A percentile compares a stretch with the other conserved stretches of the same genome.
These are phyloP conservation scores for Pangasius djambal DNA, from an alignment of 2,797 vertebrate species.

Conservation along the genomic window DNA sequence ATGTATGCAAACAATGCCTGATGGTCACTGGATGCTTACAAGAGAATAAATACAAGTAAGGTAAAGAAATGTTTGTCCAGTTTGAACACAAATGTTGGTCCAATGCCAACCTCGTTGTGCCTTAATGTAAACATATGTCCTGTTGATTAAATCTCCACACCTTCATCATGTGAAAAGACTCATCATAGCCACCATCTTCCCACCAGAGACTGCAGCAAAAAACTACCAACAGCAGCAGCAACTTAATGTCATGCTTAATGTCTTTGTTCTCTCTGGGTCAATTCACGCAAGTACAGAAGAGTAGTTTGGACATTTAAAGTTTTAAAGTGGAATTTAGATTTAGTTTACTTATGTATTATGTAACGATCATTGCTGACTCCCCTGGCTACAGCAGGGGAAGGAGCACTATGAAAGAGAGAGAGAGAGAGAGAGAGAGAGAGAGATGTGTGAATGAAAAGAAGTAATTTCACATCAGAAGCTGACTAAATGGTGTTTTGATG, in stretches of 20 bases:
- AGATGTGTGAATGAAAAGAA: not conserved
- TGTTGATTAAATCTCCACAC: not conserved
- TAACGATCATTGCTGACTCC: not conserved
- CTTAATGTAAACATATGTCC: too few relatives aligned
- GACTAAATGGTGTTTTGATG: conserved; percentile 54
- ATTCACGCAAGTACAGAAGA: not conserved
- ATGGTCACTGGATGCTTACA: too few relatives aligned
- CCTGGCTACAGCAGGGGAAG: not conserved
- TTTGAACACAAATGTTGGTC: too few relatives aligned
- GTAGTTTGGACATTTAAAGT: not conserved
- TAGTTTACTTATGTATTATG: not conserved
- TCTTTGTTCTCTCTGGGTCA: not conserved
- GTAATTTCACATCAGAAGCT: conserved; percentile 54
- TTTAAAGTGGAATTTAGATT: not conserved
- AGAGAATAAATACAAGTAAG: too few relatives aligned
- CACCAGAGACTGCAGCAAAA: not conserved
- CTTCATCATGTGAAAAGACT: not conserved
- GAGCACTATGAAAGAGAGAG: not conserved
- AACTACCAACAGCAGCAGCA: not conserved
- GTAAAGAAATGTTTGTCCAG: too few relatives aligned
- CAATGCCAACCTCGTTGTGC: too few relatives aligned
- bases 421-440: not conserved
- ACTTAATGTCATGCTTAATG: not conserved
- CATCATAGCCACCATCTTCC: not conserved
- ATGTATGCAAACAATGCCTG: too few relatives aligned